These are phyloP conservation scores for Drosophila austrosaltans DNA, from an alignment of 2,888 invertebrate species.

Conservation along the genomic window DNA sequence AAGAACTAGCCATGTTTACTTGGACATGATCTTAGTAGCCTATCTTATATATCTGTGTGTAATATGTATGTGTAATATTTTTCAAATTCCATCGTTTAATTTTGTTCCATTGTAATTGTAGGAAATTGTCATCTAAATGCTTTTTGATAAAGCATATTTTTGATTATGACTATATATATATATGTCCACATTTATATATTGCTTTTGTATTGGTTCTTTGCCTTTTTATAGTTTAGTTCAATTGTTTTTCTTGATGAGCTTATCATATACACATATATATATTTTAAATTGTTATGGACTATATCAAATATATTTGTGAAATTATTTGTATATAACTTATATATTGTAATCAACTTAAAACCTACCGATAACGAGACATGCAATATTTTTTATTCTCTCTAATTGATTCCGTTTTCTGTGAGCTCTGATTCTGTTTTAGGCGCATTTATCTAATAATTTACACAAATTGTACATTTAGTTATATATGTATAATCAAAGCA, in stretches of 20 bases:
- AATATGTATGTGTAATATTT: constrained; percentile 42
- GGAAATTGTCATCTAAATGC: constrained; percentile 62
- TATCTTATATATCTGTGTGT: constrained; percentile 20
- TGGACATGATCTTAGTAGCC: constrained; percentile 21
- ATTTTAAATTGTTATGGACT: constrained; percentile 70
- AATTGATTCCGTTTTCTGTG: constrained; percentile 40
- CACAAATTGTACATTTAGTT: constrained; percentile 35
- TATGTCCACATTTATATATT: constrained; percentile 39
- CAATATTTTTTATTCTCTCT: constrained; percentile 54
- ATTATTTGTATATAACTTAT: constrained; percentile 69
- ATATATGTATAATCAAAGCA: constrained; percentile 39
- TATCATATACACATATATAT: constrained; percentile 22
- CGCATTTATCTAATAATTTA: constrained; percentile 62
- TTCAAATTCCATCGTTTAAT: constrained; percentile 46
- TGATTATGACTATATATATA: constrained; percentile 31
- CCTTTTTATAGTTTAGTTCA: constrained; percentile 67
- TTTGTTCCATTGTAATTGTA: constrained; percentile 50
- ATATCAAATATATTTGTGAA: constrained; percentile 53
- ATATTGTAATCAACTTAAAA: constrained; percentile 50
- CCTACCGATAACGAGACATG: constrained; percentile 48
- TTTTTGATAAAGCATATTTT: constrained; percentile 53
- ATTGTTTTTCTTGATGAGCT: constrained; percentile 62
- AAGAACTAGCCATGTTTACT: constrained; percentile 44
- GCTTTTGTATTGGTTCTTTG: constrained; percentile 68
- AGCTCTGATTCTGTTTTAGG: constrained; percentile 67